Evolutionary conservation across 2,113 vertebrate genomes (phyloP).

Genomic region (Empidonax alnorum): DNA sequence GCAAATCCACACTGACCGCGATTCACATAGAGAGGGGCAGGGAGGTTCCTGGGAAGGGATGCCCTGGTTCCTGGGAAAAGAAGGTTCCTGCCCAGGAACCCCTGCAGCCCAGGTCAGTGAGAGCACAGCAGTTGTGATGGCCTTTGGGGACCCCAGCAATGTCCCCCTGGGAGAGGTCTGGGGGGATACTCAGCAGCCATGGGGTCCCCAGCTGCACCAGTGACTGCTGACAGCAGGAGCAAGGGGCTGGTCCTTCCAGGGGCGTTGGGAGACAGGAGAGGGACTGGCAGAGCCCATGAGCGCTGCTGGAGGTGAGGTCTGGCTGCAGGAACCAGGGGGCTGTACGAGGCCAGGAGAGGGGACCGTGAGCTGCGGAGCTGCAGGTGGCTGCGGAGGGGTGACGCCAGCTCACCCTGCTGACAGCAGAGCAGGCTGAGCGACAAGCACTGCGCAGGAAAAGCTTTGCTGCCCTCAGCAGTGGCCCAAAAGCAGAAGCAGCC

Average conservation of each 20-base stretch:
- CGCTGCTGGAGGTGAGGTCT: neutral
- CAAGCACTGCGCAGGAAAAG: neutral
- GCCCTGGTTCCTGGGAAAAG: neutral
- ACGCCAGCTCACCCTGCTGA: neutral
- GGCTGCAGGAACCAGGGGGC: neutral
- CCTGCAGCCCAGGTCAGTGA: neutral
- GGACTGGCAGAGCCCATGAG: fast-evolving
- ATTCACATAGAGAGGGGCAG: neutral
- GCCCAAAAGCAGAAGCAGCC: neutral
- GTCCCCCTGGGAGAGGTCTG: fast-evolving
- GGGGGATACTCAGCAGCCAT: neutral
- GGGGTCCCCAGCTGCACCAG: neutral
- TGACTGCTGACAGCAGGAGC: no score
- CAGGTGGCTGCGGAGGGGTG: neutral
- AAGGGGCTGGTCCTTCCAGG: fast-evolving
- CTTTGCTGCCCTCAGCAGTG: fast-evolving
- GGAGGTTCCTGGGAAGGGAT: neutral
- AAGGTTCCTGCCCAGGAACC: neutral
- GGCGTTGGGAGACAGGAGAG: neutral
- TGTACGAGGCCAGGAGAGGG: fast-evolving
- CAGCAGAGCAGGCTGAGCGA: fast-evolving
- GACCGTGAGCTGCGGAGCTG: fast-evolving
- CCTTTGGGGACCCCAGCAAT: neutral
- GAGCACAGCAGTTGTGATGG: neutral
- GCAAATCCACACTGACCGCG: fast-evolving